Evolutionary conservation across 1,140 invertebrate species (phyloP), one percentile per base, ranked within the genome.

Genomic region (Halesus radiatus): DNA sequence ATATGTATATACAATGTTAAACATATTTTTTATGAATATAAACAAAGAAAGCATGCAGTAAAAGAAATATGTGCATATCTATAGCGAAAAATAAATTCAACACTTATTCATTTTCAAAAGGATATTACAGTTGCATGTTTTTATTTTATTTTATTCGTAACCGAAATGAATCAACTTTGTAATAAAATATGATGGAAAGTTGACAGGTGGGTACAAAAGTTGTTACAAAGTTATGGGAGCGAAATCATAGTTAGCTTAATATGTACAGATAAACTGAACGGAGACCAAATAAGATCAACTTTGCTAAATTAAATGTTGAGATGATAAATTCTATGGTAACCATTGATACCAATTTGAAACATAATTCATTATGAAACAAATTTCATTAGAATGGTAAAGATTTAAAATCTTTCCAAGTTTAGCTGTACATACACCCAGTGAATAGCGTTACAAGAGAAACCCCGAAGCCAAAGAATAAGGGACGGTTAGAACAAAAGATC

Each of bases 1-100:
- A 22, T 60, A 60, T 60, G 10, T 60, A 60, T 60, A 60, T 60
- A 60, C 56, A 60, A 23, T 60, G 18, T 22, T 60, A 60, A 23
- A 60, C 18, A 60, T 23, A 60, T 23, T 22, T 60, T 22, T 22
- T 1, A 20, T 22, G 8, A 60, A 60, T 22, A 6, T 18, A 56
- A 56, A 56, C 54, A 60, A 3, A 60, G 3, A 60, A 60, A 60
- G 56, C 56, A 60, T 60, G 18, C 18, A 60, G n/a, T 22, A 60
- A 60, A 60, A 60, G 23, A 20, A 60, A 22, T 22, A n/a, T 22
- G 23, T 56, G 20, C 23, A 22, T 60, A 23, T 60, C 23, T 60
- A 22, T 60, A 60, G 8, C 56, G 23, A 60, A 60, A 23, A 13
- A 22, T 1, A 22, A 13, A 60, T 7, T 20, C 23, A 18, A 58